Percentiles rank a stretch among this genome's conserved stretches.
Conservation (phyloP, 2,888 invertebrate genomes). For the Adelphocoris suturalis region DNA sequence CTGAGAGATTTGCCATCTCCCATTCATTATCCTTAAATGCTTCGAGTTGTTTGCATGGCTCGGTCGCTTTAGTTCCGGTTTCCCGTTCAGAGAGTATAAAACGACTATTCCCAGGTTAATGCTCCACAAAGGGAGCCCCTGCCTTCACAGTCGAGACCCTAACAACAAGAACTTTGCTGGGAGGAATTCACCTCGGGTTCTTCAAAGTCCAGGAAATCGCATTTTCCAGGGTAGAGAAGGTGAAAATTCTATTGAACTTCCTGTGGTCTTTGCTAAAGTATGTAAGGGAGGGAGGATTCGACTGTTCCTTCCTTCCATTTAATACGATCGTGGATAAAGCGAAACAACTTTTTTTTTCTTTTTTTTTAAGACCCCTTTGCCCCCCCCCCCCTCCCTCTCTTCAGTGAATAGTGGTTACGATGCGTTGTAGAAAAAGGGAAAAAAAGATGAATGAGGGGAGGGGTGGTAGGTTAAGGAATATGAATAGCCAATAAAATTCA, state of each 20-base stretch:
- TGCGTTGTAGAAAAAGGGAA: neutral
- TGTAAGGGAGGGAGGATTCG: neutral
- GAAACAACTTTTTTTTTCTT: constrained; percentile 53
- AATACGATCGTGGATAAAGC: constrained; percentile 57
- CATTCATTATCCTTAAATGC: constrained; percentile 39
- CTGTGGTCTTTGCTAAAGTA: neutral
- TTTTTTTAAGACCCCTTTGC: neutral
- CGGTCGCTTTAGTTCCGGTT: constrained; percentile 33
- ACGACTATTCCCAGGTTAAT: constrained; percentile 37
- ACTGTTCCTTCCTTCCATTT: constrained; percentile 50
- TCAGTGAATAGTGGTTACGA: neutral
- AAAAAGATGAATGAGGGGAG: constrained; percentile 10
- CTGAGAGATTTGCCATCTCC: constrained; percentile 20
- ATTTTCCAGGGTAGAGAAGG: constrained; percentile 37
- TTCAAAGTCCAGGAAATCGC: constrained; percentile 59
- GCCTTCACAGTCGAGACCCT: neutral
- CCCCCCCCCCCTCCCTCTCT: neutral
- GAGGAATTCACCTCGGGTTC: constrained; percentile 48
- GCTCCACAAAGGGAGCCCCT: constrained; percentile 20
- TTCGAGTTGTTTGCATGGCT: constrained; percentile 53
- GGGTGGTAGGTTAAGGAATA: neutral
- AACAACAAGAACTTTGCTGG: constrained; percentile 36
- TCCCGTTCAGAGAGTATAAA: neutral
- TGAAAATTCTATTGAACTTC: constrained; percentile 64
- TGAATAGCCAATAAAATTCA: constrained; percentile 62